Evolutionary conservation across 2,797 vertebrate genomes (phyloP).

Genomic region (Tapera naevia): DNA sequence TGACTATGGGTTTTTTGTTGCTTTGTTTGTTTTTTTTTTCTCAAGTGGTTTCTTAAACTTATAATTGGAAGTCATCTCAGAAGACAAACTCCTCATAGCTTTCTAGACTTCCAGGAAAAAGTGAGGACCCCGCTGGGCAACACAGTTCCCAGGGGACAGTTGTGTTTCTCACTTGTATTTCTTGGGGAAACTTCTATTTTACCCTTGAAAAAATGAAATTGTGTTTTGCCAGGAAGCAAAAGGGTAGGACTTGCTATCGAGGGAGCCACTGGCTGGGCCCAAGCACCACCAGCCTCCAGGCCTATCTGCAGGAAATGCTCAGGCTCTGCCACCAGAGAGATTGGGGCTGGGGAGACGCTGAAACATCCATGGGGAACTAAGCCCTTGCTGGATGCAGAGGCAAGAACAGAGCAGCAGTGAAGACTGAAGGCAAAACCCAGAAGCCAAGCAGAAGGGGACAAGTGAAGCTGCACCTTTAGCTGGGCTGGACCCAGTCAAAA

Average conservation of each 20-base stretch:
- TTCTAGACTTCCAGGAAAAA: not conserved
- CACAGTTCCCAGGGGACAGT: accelerated
- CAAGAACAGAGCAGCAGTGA: accelerated
- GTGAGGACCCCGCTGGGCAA: accelerated
- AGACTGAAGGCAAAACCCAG: not conserved
- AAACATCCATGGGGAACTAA: accelerated
- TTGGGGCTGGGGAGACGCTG: not conserved
- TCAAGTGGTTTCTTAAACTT: not conserved
- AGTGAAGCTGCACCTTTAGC: not conserved
- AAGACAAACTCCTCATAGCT: not conserved
- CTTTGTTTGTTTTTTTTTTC: not conserved
- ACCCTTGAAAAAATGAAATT: too few relatives aligned
- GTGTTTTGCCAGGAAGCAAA: too few relatives aligned
- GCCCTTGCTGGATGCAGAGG: accelerated
- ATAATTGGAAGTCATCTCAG: not conserved
- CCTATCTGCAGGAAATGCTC: constrained; percentile 18
- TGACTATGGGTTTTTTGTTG: too few relatives aligned
- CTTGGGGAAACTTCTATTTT: too few relatives aligned
- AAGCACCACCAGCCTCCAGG: accelerated
- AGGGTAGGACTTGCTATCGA: accelerated
- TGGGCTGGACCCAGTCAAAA: too few relatives aligned
- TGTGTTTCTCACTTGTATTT: too few relatives aligned
- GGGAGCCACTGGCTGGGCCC: not conserved
- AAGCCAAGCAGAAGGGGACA: not conserved
- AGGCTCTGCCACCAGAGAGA: not conserved